A percentile compares a stretch with the other conserved stretches of the same genome.
phyloP scores from a whole-genome alignment of 2,888 invertebrate genomes.

The Rotaria magnacalcarata region DNA sequence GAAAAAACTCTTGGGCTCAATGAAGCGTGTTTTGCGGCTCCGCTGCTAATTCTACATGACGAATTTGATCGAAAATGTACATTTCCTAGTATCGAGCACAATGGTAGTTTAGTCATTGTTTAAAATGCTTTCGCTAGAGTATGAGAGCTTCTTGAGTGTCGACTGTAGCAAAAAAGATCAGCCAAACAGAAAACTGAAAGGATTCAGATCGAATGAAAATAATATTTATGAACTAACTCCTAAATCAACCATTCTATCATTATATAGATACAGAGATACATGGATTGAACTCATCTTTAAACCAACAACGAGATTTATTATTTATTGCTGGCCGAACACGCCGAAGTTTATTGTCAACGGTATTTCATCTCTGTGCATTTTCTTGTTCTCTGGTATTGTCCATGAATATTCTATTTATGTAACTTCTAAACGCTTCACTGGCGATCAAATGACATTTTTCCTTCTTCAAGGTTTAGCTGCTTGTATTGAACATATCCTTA shows the following conservation, averaged over 20 bases:
- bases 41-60: too few relatives aligned
- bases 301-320: not conserved
- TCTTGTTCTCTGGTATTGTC: not conserved
- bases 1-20: too few relatives aligned
- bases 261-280: not conserved
- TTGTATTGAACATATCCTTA: not conserved
- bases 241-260: not conserved
- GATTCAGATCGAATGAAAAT: too few relatives aligned
- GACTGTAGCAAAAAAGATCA: too few relatives aligned
- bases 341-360: not conserved
- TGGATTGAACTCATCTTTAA: not conserved
- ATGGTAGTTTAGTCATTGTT: too few relatives aligned
- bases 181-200: too few relatives aligned
- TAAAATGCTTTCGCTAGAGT: too few relatives aligned
- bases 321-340: not conserved
- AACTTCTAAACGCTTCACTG: not conserved
- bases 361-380: not conserved
- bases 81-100: too few relatives aligned
- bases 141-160: too few relatives aligned
- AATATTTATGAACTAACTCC: too few relatives aligned
- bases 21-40: too few relatives aligned
- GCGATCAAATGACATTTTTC: conserved; percentile 6
- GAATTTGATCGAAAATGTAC: too few relatives aligned
- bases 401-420: not conserved
- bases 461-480: not conserved